Conservation (phyloP, 2,113 vertebrate genomes). For the Hemiprocne comata region DNA sequence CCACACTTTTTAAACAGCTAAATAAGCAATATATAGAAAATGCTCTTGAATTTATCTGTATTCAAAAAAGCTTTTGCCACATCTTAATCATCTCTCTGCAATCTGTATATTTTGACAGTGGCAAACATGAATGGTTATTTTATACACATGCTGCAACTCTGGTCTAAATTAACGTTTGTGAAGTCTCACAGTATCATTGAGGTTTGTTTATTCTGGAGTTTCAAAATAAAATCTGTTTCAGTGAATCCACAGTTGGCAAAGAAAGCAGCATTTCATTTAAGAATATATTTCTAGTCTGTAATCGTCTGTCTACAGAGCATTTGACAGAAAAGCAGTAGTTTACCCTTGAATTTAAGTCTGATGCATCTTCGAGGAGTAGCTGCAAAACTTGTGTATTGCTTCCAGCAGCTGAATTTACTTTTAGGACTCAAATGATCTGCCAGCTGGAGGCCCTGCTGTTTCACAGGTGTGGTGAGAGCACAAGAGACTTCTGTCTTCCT, state of each 20-base stretch:
- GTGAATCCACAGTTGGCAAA: constrained; percentile 48
- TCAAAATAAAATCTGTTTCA: constrained; percentile 30
- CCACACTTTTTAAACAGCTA: background rate
- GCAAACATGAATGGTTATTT: background rate
- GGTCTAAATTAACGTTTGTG: constrained; percentile 42
- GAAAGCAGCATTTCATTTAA: constrained; percentile 36
- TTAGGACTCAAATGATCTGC: background rate
- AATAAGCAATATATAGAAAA: background rate
- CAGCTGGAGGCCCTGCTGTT: background rate
- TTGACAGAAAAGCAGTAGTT: constrained; percentile 36
- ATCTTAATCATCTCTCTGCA: background rate
- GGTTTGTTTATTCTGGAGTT: constrained; percentile 73
- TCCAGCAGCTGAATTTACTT: constrained; percentile 17
- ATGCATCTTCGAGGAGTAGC: background rate
- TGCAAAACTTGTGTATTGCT: constrained; percentile 12
- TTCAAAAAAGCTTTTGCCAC: background rate
- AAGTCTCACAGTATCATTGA: constrained; percentile 37
- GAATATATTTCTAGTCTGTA: constrained; percentile 35
- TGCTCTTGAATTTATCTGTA: background rate
- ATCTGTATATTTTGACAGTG: background rate
- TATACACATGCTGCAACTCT: background rate
- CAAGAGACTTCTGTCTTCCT: background rate
- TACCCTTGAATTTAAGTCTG: constrained; percentile 15
- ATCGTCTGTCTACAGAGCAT: constrained; percentile 24
- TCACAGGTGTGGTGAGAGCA: constrained; percentile 1